Evolutionary conservation across 2,113 vertebrate genomes (phyloP).

Genomic region (Anhinga anhinga): DNA sequence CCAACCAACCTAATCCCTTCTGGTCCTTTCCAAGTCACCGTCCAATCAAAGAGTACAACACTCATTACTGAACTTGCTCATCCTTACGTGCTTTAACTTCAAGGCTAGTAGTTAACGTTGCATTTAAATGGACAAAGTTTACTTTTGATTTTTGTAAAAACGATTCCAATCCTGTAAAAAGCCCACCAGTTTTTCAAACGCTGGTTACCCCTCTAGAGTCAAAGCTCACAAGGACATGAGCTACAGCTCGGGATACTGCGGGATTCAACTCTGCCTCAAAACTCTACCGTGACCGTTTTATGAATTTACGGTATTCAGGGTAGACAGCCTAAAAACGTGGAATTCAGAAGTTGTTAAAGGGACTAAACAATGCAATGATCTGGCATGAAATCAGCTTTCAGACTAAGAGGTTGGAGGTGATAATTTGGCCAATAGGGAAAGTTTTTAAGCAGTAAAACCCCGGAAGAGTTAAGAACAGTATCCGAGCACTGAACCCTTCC

Average conservation of each 20-base stretch:
- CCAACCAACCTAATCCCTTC: not conserved
- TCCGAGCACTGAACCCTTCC: not conserved
- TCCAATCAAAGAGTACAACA: not conserved
- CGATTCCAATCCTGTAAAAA: fast-evolving
- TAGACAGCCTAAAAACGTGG: not conserved
- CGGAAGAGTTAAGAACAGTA: not conserved
- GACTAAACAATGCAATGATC: not conserved
- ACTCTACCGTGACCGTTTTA: too few relatives aligned
- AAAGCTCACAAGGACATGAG: not conserved
- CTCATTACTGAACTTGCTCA: not conserved
- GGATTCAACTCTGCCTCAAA: not conserved
- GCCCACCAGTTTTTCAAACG: not conserved
- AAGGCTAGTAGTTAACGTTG: not conserved
- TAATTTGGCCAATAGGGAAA: not conserved
- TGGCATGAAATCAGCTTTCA: not conserved
- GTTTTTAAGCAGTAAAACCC: not conserved
- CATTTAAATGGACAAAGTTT: not conserved
- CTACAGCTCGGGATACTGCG: not conserved
- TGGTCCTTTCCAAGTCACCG: not conserved
- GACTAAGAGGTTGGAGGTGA: not conserved
- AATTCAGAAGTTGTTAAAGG: not conserved
- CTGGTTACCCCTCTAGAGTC: not conserved
- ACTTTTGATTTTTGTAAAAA: not conserved
- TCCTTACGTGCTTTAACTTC: not conserved
- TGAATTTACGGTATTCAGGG: not conserved